phyloP scores from a whole-genome alignment of 2,797 vertebrate genomes.

The Anabas testudineus region DNA sequence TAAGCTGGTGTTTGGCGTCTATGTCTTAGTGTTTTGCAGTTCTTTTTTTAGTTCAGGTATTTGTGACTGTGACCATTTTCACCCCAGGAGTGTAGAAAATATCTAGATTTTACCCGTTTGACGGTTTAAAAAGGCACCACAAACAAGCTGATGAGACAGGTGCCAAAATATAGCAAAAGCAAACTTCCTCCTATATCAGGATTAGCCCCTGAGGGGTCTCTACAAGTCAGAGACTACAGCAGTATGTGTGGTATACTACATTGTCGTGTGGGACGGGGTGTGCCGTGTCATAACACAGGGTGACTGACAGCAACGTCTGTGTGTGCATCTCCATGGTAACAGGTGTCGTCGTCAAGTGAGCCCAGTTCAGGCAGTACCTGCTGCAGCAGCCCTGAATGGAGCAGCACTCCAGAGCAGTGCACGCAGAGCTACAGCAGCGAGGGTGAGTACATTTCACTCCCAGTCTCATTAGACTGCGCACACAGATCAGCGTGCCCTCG shows the following conservation, averaged over 20 bases:
- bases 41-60: neutral
- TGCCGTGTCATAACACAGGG: slow-evolving; percentile 72
- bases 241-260: slow-evolving; percentile 23
- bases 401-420: slow-evolving; percentile 88
- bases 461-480: slow-evolving; percentile 17
- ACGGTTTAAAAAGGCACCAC: neutral
- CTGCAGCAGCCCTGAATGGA: slow-evolving; percentile 98
- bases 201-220: slow-evolving; percentile 1
- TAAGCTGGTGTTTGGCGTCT: neutral
- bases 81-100: neutral
- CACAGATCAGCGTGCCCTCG: neutral
- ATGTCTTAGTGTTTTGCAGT: neutral
- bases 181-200: neutral
- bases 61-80: neutral
- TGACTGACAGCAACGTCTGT: slow-evolving; percentile 86
- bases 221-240: too few species aligned
- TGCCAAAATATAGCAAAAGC: neutral
- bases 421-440: slow-evolving; percentile 81
- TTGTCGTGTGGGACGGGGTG: slow-evolving; percentile 69
- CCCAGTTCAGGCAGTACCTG: slow-evolving; percentile 93
- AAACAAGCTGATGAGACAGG: neutral
- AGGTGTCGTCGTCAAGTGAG: slow-evolving; percentile 90
- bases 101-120: neutral
- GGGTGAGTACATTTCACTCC: slow-evolving; percentile 62
- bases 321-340: slow-evolving; percentile 74